These are phyloP conservation scores for Ondatra zibethicus DNA, from an alignment of 2,113 vertebrate genomes.

Conservation along the genomic window DNA sequence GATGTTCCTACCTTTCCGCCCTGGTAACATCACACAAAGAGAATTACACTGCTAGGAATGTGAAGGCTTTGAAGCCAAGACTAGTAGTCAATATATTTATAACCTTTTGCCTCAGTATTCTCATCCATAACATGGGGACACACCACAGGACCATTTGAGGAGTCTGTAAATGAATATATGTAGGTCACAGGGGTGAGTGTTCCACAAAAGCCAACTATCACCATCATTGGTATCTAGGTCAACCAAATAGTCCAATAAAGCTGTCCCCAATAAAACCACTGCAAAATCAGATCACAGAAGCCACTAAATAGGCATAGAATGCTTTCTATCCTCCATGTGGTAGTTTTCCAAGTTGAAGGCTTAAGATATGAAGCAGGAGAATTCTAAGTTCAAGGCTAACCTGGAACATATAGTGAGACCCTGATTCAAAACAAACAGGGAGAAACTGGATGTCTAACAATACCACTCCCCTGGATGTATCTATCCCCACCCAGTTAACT, in stretches of 20 bases:
- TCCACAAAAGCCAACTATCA: neutral
- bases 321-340: neutral
- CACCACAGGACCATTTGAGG: neutral
- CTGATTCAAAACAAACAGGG: neutral
- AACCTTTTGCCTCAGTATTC: neutral
- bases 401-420: neutral
- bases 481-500: neutral
- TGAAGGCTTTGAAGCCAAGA: constrained; percentile 4
- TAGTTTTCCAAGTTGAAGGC: neutral
- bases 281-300: neutral
- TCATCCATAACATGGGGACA: neutral
- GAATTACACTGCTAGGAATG: neutral
- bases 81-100: neutral
- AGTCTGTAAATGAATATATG: neutral
- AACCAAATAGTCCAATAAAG: neutral
- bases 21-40: neutral
- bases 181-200: neutral
- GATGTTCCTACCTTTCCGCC: neutral
- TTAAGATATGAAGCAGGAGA: neutral
- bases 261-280: neutral
- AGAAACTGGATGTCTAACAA: neutral
- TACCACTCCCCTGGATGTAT: neutral
- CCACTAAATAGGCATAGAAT: neutral
- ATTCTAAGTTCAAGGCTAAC: neutral
- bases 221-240: neutral